Base-by-base conservation (phyloP, 1,140 invertebrate genomes). In the Copidosoma floridanum region DNA sequence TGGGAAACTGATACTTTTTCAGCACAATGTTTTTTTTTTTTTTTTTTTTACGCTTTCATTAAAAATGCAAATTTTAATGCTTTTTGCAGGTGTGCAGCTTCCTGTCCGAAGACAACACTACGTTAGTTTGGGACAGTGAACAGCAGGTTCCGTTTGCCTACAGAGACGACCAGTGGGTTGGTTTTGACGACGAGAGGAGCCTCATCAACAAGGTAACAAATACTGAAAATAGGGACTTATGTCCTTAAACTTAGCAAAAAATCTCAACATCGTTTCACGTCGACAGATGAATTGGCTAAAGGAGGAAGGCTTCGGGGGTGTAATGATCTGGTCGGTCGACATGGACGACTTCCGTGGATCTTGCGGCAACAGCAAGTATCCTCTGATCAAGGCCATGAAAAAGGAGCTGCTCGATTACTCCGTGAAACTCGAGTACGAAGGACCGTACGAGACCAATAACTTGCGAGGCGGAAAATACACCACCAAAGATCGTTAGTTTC, bases 271-370 rank as follows among this genome's bases (percentile, higher is more conserved):
- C 0, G 21, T 18, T 16, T 35, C 4, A 51, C 38, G 21, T 61
- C 58, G 27, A n/a, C 67, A 98, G 94, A 93, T 94, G 84, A 87
- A 89, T 46, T 99, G 94, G 93, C 81, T 98, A 40, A 95, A 93
- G 72, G 89, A 95, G 71, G 89, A 94, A 83, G 91, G 92, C 12
- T 94, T 96, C 67, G 94, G 94, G 46, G 97, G 97, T 23, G 93
- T 96, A 14, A 98, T 98, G 94, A 90, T 98, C 12, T 98, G 95
- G 95, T 95, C 93, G 1, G 85, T 95, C 12, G 94, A 97, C 71
- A 93, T 96, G 91, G 94, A 98, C 69, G 95, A 98, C 76, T 98
- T 97, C 81, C 82, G 85, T 60, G 94, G 93, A 20, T 84, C 85
- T 20, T 97, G 95, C 74, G 93, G 93, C n/a, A 88, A 87, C 41